A percentile compares a stretch with the other conserved stretches of the same genome.
Conservation (phyloP, 2,113 vertebrate species). For the Antennarius striatus region DNA sequence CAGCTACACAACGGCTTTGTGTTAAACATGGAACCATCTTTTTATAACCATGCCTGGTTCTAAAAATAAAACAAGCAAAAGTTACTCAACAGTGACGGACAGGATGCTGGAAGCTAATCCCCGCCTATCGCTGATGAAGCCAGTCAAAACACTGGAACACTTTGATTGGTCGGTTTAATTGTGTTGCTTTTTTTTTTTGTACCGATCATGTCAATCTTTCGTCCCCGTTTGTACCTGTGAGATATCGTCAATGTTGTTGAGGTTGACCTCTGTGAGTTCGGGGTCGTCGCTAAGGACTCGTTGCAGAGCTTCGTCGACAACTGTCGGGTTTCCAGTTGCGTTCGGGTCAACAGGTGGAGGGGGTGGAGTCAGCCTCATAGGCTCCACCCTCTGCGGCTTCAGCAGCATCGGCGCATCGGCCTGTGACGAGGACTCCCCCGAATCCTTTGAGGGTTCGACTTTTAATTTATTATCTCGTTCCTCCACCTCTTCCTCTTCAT, state of each 20-base stretch:
- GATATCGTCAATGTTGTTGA: slow-evolving; percentile 98
- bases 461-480: slow-evolving; percentile 74
- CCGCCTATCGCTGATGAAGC: background rate
- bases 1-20: background rate
- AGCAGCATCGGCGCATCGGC: slow-evolving; percentile 47
- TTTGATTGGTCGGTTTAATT: too few species aligned
- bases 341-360: slow-evolving; percentile 59
- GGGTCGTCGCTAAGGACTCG: slow-evolving; percentile 84
- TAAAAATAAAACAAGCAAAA: background rate
- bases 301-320: slow-evolving; percentile 91
- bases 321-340: slow-evolving; percentile 85
- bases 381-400: slow-evolving; percentile 66
- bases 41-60: too few species aligned
- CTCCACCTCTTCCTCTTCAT: slow-evolving; percentile 76
- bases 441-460: slow-evolving; percentile 63
- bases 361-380: slow-evolving; percentile 72
- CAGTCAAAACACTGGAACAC: too few species aligned
- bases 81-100: background rate
- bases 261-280: slow-evolving; percentile 88
- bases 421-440: slow-evolving; percentile 35
- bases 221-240: slow-evolving; percentile 75
- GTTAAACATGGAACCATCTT: slow-evolving; percentile 5
- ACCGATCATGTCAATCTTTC: too few species aligned
- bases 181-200: background rate
- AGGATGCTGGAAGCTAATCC: background rate